phyloP scores from a whole-genome alignment of 1,140 invertebrate genomes.

The Lerema accius region DNA sequence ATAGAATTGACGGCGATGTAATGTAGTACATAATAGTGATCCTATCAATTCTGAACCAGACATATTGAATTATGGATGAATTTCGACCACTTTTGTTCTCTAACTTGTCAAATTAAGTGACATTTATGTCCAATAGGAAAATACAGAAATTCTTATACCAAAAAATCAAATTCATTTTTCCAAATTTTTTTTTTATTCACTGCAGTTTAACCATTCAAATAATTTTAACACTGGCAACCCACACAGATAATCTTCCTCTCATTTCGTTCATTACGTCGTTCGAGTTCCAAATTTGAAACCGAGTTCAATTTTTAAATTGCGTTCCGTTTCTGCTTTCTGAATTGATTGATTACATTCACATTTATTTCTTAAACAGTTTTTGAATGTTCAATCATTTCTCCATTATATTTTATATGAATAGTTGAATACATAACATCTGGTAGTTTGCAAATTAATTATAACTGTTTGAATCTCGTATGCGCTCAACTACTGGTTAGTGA shows the following conservation, averaged over 20 bases:
- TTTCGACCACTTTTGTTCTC: too few species aligned
- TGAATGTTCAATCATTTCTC: slow-evolving; percentile 16
- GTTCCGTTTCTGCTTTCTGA: slow-evolving; percentile 20
- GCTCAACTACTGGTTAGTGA: slow-evolving; percentile 12
- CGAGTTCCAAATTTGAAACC: slow-evolving; percentile 10
- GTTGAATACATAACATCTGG: not conserved
- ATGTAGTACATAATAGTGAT: too few species aligned
- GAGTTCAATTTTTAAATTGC: not conserved
- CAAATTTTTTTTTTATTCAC: too few species aligned
- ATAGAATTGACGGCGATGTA: too few species aligned
- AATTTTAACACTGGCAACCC: slow-evolving; percentile 9
- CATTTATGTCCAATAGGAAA: too few species aligned
- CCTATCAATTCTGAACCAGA: too few species aligned
- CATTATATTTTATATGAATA: not conserved
- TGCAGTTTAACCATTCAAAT: too few species aligned
- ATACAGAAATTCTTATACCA: too few species aligned
- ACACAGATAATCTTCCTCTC: slow-evolving; percentile 9
- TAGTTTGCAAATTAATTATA: slow-evolving; percentile 22
- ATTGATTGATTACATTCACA: slow-evolving; percentile 23
- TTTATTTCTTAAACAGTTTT: slow-evolving; percentile 10
- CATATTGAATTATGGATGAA: too few species aligned
- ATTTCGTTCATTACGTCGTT: slow-evolving; percentile 1
- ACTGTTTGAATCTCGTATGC: not conserved
- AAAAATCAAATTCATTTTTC: too few species aligned
- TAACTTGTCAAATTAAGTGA: too few species aligned